phyloP scores from a whole-genome alignment of 1,140 invertebrate genomes.

The Ephestia elutella region DNA sequence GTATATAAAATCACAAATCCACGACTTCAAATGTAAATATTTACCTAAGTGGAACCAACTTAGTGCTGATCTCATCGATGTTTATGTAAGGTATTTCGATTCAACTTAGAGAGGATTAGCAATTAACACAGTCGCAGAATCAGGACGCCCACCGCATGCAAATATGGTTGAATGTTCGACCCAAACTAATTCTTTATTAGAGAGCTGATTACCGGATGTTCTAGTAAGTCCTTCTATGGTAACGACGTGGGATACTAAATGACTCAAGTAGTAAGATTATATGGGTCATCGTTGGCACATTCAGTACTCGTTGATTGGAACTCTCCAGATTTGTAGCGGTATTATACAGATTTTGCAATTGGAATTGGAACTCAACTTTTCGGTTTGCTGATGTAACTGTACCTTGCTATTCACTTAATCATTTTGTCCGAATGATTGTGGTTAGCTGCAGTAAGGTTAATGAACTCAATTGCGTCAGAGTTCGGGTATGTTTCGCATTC shows the following conservation, averaged over 20 bases:
- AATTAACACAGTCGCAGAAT: neutral
- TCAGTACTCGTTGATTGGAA: neutral
- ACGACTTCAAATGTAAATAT: constrained; percentile 35
- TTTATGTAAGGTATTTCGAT: neutral
- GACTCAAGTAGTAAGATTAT: constrained; percentile 3
- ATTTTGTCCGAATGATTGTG: neutral
- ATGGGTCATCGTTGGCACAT: neutral
- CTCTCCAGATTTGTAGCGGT: no score
- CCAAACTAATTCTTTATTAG: constrained; percentile 27
- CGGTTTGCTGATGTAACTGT: neutral
- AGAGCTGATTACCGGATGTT: constrained; percentile 20
- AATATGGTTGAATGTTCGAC: neutral
- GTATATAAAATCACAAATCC: constrained; percentile 8
- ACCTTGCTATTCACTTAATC: neutral
- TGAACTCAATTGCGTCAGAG: constrained; percentile 20
- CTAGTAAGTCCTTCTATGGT: neutral
- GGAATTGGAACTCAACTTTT: no score
- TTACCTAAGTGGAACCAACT: constrained; percentile 25
- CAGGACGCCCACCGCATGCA: neutral
- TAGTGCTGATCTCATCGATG: constrained; percentile 47
- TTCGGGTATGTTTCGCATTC: neutral
- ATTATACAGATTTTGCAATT: no score
- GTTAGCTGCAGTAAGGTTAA: constrained; percentile 14
- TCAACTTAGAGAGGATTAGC: neutral
- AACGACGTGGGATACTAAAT: neutral